Evolutionary conservation across 2,113 vertebrate species (phyloP).

Genomic region (Scomber colias): DNA sequence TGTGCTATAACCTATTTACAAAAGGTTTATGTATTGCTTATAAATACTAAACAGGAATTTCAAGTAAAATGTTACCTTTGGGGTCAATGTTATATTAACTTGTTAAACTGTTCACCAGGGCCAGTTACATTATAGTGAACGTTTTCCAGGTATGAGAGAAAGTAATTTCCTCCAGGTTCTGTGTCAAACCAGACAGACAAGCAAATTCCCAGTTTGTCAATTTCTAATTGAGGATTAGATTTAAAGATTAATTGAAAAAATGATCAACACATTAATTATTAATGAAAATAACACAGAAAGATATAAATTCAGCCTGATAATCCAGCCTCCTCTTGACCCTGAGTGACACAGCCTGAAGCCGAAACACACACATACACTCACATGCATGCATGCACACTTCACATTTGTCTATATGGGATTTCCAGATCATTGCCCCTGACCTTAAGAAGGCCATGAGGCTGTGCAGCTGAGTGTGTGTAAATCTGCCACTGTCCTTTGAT

Average conservation of each 20-base stretch:
- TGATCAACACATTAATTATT: background rate
- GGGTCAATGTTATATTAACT: background rate
- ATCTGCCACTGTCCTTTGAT: conserved; percentile 75
- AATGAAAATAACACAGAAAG: conserved; percentile 16
- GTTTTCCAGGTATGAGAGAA: background rate
- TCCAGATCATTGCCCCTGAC: conserved; percentile 75
- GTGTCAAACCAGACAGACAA: background rate
- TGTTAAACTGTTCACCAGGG: background rate
- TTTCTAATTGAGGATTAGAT: background rate
- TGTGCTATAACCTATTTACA: too few species aligned
- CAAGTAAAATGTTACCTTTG: too few species aligned
- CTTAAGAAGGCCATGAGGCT: conserved; percentile 52
- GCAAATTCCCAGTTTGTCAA: background rate
- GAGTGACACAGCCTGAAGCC: conserved; percentile 2
- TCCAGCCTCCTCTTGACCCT: conserved; percentile 8
- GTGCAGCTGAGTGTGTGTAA: conserved; percentile 76
- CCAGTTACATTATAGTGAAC: too few species aligned
- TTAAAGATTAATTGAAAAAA: background rate
- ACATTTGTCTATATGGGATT: conserved; percentile 67
- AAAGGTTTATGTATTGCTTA: too few species aligned
- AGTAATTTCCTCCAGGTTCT: background rate
- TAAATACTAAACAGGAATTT: too few species aligned
- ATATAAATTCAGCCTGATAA: conserved; percentile 22
- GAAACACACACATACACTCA: conserved; percentile 11
- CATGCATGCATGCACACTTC: conserved; percentile 32